These are phyloP conservation scores for Chrysolina haemoptera DNA, from an alignment of 2,888 invertebrate species.

Conservation along the genomic window DNA sequence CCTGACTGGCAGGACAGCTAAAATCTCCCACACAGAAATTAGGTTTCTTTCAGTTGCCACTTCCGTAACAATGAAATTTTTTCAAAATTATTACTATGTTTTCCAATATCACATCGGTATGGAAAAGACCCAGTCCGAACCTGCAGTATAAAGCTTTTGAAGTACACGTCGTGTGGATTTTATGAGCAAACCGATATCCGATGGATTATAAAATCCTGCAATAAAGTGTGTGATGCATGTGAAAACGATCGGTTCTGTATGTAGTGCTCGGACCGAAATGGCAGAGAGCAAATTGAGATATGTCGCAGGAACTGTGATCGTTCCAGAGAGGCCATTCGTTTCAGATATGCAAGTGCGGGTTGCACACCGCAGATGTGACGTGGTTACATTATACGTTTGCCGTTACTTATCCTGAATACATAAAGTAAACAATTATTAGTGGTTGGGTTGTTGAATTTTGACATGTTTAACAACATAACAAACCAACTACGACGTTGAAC, in stretches of 20 bases:
- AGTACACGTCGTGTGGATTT: not conserved
- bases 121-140: not conserved
- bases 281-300: slow-evolving; percentile 25
- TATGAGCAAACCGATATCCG: slow-evolving; percentile 3
- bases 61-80: too few relatives aligned
- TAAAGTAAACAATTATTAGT: slow-evolving; percentile 13
- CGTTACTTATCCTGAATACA: slow-evolving; percentile 11
- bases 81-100: too few relatives aligned
- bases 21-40: too few relatives aligned
- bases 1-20: too few relatives aligned
- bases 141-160: not conserved
- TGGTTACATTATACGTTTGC: slow-evolving; percentile 9
- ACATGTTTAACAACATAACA: slow-evolving; percentile 13
- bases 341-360: slow-evolving; percentile 2
- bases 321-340: slow-evolving; percentile 11
- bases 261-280: not conserved
- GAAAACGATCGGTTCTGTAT: not conserved
- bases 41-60: too few relatives aligned
- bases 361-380: not conserved
- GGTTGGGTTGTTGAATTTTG: slow-evolving; percentile 10
- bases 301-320: not conserved
- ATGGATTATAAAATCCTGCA: slow-evolving; percentile 3
- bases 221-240: not conserved
- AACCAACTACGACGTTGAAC: slow-evolving; percentile 8
- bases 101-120: too few relatives aligned